Evolutionary conservation across 2,113 vertebrate species (phyloP), one percentile per base, ranked within the genome.

Genomic region (Alligator mississippiensis): DNA sequence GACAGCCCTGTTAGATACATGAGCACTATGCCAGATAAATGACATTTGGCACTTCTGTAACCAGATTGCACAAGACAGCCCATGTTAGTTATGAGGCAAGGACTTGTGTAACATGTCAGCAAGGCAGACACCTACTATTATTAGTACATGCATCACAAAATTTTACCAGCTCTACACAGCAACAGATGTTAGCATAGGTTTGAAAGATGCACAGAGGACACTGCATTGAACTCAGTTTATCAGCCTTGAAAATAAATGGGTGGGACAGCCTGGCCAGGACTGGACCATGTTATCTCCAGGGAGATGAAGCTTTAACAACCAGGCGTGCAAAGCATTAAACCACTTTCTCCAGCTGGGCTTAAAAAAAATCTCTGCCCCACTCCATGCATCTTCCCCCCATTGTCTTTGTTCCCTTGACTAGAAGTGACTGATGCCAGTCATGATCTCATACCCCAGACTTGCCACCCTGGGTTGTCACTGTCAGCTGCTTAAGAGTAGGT

Each of bases 1-100:
- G 84, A 68, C 66, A 78, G 88, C 92, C 60, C 87, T 85, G 93
- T 80, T 72, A 75, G 75, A 85, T 76, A 93, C 68, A 17, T 85
- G 70, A 38, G 34, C 15, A 21, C 47, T 22, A 47, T 7, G 47
- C 21, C 34, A 14, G 21, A 47, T 88, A 77, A 24, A 3, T 55
- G 84, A 82, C 16, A 8, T 82, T 55, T 90, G 84, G 75, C 91
- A 88, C 38, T 58, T 82, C 79, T 84, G 79, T 82, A 93, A 80
- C 25, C 24, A 77, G 16, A 77, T 5, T 47, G 54, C 11, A 6
- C 77, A 75, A 80, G 92, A 92, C 1, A 17, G 59, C 34, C 28
- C 18, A 8, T 27, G 27, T 60, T 27, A 93, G 66, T 4, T 57
- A 63, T 75, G 68, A 24, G 15, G 77, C 61, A 81, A 90, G 12